phyloP scores from a whole-genome alignment of 2,888 invertebrate genomes.

The Xylota segnis region DNA sequence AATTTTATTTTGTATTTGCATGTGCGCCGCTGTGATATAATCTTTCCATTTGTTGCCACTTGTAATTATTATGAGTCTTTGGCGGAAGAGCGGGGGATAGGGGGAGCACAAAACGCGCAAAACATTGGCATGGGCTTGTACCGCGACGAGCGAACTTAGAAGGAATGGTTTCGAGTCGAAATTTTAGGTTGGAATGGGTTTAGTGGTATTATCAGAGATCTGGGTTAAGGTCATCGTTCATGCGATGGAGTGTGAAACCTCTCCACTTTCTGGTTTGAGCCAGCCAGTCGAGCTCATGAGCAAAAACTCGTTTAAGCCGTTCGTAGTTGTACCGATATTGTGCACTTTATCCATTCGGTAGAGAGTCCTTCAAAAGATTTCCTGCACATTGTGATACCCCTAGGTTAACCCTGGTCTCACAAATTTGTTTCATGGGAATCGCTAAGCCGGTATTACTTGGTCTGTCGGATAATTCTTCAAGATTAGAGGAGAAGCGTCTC shows the following conservation, averaged over 20 bases:
- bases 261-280: too few relatives aligned
- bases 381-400: too few relatives aligned
- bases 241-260: neutral
- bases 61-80: slow-evolving; percentile 16
- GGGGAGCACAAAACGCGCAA: neutral
- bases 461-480: too few relatives aligned
- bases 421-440: too few relatives aligned
- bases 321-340: too few relatives aligned
- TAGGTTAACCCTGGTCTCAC: too few relatives aligned
- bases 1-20: slow-evolving; percentile 2
- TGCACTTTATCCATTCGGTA: too few relatives aligned
- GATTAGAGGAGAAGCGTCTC: too few relatives aligned
- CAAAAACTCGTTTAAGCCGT: too few relatives aligned
- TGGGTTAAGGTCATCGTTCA: neutral
- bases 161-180: neutral
- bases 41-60: slow-evolving; percentile 29
- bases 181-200: neutral
- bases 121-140: neutral
- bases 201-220: neutral
- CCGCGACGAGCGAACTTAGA: neutral
- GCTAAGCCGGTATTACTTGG: too few relatives aligned
- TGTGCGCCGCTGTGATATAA: slow-evolving; percentile 6
- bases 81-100: neutral
- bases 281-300: too few relatives aligned
- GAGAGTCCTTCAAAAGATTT: too few relatives aligned